Percentiles rank a stretch among this genome's conserved stretches.
Evolutionary conservation across 2,797 vertebrate genomes (phyloP).

Genomic region (Acanthiza pusilla): DNA sequence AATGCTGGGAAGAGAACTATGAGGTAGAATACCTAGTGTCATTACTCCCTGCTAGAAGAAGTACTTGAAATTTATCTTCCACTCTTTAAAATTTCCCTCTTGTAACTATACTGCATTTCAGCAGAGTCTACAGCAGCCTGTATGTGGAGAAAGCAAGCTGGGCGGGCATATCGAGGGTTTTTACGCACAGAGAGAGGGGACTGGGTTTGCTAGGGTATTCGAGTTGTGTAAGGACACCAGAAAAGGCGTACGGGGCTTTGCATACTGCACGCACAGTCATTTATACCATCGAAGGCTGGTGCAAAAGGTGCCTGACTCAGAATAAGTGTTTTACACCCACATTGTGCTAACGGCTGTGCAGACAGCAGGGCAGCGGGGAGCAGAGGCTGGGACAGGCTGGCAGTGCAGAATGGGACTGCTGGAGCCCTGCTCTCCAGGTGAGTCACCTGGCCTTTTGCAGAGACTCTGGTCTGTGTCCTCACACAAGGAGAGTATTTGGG

Average conservation of each 20-base stretch:
- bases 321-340: not conserved
- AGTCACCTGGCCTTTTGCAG: not conserved
- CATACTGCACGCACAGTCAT: not conserved
- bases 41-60: not conserved
- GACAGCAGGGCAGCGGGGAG: not conserved
- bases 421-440: fast-evolving
- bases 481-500: fast-evolving
- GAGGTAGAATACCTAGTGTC: not conserved
- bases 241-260: not conserved
- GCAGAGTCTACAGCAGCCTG: not conserved
- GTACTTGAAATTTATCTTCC: not conserved
- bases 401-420: fast-evolving
- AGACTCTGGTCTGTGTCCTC: not conserved
- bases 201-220: not conserved
- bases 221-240: not conserved
- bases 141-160: not conserved
- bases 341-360: not conserved
- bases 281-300: not conserved
- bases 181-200: fast-evolving
- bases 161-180: not conserved
- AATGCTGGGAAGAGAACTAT: not conserved
- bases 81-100: not conserved
- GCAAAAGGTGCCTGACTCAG: not conserved
- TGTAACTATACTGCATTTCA: not conserved
- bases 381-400: not conserved